Evolutionary conservation across 2,888 invertebrate species (phyloP).

Genomic region (Cataglyphis albicans): DNA sequence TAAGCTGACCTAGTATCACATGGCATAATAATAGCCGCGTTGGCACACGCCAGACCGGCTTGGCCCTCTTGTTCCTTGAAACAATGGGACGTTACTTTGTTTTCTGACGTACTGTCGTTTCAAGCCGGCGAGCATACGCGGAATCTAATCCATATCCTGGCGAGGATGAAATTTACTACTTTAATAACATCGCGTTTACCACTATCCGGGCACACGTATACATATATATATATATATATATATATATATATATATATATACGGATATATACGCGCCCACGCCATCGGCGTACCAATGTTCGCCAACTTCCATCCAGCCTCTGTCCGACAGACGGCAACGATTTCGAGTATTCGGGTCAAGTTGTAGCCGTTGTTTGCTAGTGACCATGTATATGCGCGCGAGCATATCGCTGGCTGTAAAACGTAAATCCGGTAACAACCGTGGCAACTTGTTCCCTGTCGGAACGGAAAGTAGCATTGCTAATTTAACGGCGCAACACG

Average conservation of each 20-base stretch:
- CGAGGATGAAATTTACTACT: slow-evolving; percentile 80
- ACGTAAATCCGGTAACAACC: slow-evolving; percentile 68
- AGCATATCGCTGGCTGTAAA: slow-evolving; percentile 54
- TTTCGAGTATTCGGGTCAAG: slow-evolving; percentile 78
- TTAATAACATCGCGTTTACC: slow-evolving; percentile 76
- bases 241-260: too few species aligned
- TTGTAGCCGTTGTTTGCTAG: slow-evolving; percentile 69
- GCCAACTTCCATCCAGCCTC: slow-evolving; percentile 63
- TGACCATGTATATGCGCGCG: slow-evolving; percentile 49
- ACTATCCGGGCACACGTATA: slow-evolving; percentile 45
- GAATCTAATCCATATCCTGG: slow-evolving; percentile 78
- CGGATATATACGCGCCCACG: slow-evolving; percentile 1
- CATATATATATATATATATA: background rate
- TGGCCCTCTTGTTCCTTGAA: slow-evolving; percentile 52
- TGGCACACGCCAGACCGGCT: slow-evolving; percentile 36
- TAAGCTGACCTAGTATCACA: slow-evolving; percentile 53
- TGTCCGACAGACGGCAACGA: slow-evolving; percentile 72
- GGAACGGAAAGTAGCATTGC: slow-evolving; percentile 64
- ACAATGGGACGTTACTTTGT: slow-evolving; percentile 64
- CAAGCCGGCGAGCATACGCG: slow-evolving; percentile 59
- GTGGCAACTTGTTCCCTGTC: slow-evolving; percentile 56
- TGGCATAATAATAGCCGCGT: slow-evolving; percentile 48
- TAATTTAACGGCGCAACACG: slow-evolving; percentile 69
- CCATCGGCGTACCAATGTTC: slow-evolving; percentile 62
- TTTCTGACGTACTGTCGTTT: slow-evolving; percentile 59